These are phyloP conservation scores for Illadopsis cleaveri DNA, from an alignment of 2,113 vertebrate genomes.

Conservation along the genomic window DNA sequence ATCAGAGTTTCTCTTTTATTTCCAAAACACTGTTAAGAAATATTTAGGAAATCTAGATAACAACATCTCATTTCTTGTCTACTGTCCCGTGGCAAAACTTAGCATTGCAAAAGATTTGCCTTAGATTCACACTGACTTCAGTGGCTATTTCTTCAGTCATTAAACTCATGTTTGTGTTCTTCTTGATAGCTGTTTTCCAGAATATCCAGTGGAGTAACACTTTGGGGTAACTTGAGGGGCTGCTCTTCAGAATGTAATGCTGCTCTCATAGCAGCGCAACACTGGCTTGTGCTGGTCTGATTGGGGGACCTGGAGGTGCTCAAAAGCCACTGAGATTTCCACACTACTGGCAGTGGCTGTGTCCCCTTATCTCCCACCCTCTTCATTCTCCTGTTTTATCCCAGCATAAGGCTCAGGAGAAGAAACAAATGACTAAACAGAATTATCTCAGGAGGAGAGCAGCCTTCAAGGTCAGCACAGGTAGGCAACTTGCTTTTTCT, in stretches of 20 bases:
- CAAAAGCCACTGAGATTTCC: background rate
- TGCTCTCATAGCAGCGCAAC: accelerated
- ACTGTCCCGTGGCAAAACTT: background rate
- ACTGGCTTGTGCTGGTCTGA: background rate
- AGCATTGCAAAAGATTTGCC: background rate
- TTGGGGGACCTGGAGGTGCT: background rate
- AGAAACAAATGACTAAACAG: background rate
- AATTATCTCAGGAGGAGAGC: background rate
- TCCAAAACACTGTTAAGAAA: background rate
- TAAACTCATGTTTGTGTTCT: background rate
- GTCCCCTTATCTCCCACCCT: background rate
- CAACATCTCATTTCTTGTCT: background rate
- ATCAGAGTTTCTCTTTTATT: background rate
- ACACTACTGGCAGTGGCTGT: background rate
- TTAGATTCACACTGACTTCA: background rate
- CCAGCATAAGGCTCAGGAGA: background rate
- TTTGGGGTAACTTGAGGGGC: background rate
- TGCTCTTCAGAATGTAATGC: background rate
- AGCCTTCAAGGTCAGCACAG: background rate
- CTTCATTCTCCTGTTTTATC: background rate
- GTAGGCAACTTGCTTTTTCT: background rate
- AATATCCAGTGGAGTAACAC: background rate
- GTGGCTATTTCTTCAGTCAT: background rate
- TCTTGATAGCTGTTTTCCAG: background rate
- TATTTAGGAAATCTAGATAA: background rate